Conservation (phyloP, 2,888 invertebrate species). For the Amphipyra tragopoginis region DNA sequence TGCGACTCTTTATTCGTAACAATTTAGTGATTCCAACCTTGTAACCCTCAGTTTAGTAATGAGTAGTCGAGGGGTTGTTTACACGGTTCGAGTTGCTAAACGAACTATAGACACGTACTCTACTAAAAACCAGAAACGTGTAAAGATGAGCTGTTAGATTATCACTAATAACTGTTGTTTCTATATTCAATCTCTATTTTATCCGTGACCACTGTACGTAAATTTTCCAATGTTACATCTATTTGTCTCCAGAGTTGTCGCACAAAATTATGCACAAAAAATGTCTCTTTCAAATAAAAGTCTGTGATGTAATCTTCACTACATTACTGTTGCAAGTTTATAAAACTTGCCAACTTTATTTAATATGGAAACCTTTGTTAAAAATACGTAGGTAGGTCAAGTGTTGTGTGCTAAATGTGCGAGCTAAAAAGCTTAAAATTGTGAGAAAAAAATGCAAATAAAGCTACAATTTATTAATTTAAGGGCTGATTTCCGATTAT, state of each 20-base stretch:
- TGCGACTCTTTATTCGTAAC: not conserved
- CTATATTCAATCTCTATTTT: constrained; percentile 53
- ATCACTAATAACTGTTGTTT: constrained; percentile 52
- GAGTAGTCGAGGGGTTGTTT: not conserved
- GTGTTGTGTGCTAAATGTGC: too few species aligned
- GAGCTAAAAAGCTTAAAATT: not conserved
- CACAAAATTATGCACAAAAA: constrained; percentile 57
- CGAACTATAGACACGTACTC: not conserved
- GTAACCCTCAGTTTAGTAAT: not conserved
- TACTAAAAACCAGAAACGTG: constrained; percentile 12
- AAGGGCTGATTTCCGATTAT: too few species aligned
- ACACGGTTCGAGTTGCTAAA: not conserved
- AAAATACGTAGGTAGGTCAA: not conserved
- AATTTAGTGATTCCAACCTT: too few species aligned
- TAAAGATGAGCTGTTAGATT: constrained; percentile 36
- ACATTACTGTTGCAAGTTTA: constrained; percentile 26
- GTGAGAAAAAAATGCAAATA: too few species aligned
- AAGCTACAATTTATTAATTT: too few species aligned
- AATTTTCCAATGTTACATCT: constrained; percentile 29
- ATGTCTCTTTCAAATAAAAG: constrained; percentile 23
- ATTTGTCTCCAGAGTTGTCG: constrained; percentile 33
- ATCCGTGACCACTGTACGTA: constrained; percentile 21
- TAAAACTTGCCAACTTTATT: constrained; percentile 15
- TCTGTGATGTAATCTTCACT: constrained; percentile 34
- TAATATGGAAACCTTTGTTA: not conserved